Conservation (phyloP, 2,888 invertebrate genomes). For the Mactromeris polynyma region DNA sequence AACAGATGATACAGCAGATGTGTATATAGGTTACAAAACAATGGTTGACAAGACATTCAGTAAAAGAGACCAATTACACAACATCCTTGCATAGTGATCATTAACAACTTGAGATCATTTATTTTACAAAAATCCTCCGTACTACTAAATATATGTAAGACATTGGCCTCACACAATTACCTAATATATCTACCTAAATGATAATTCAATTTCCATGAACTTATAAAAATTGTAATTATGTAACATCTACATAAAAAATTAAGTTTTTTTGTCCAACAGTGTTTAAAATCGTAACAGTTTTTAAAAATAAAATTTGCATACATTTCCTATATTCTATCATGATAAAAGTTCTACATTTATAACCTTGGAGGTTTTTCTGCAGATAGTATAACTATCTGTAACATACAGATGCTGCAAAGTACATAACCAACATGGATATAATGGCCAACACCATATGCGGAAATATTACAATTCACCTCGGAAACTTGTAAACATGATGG, state of each 20-base stretch:
- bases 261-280: not conserved
- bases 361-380: not conserved
- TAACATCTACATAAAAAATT: not conserved
- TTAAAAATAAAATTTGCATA: not conserved
- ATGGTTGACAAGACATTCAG: not conserved
- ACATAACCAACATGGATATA: not conserved
- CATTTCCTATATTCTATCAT: not conserved
- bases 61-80: not conserved
- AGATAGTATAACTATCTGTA: not conserved
- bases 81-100: conserved; percentile 44
- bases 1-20: too few species aligned
- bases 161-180: not conserved
- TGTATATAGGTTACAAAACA: too few species aligned
- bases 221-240: not conserved
- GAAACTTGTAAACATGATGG: not conserved
- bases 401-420: not conserved
- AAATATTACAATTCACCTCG: not conserved
- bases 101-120: conserved; percentile 40
- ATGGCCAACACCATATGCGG: not conserved
- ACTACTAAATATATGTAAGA: not conserved
- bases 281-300: not conserved
- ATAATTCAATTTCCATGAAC: not conserved
- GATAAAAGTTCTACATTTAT: not conserved
- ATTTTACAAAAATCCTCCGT: conserved; percentile 35
- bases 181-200: not conserved